Conservation (phyloP, 2,888 invertebrate species). For the Zhuqinia jingwanae region DNA sequence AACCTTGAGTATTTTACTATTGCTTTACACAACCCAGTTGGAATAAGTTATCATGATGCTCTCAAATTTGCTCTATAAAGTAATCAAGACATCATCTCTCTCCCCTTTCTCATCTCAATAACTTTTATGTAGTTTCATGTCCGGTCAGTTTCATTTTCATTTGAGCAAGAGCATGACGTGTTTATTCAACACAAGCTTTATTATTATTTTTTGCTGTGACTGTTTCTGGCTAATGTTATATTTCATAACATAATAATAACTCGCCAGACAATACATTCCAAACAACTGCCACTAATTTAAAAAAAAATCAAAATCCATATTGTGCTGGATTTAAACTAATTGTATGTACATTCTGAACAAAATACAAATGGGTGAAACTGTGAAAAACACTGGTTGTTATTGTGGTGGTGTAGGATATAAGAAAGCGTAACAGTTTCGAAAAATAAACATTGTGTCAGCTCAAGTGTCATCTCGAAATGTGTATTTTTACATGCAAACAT, state of each 20-base stretch:
- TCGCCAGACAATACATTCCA: not conserved
- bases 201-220: not conserved
- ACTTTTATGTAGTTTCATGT: not conserved
- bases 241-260: slow-evolving; percentile 26
- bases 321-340: too few relatives aligned
- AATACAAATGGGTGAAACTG: not conserved
- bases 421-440: not conserved
- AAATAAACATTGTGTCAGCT: slow-evolving; percentile 17
- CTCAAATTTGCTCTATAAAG: not conserved
- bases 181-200: not conserved
- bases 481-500: slow-evolving; percentile 3
- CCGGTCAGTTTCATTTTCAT: slow-evolving; percentile 55
- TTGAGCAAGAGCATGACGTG: slow-evolving; percentile 2
- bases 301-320: too few relatives aligned
- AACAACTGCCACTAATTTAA: too few relatives aligned
- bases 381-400: not conserved
- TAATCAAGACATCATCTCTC: slow-evolving; percentile 43
- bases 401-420: not conserved
- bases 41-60: too few relatives aligned
- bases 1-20: slow-evolving; percentile 41
- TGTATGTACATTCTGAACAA: too few relatives aligned
- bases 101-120: slow-evolving; percentile 15
- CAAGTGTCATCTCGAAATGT: slow-evolving; percentile 22
- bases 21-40: too few relatives aligned
- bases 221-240: slow-evolving; percentile 35